Conservation (phyloP, 2,888 invertebrate species). For the Petrolisthes manimaculis region DNA sequence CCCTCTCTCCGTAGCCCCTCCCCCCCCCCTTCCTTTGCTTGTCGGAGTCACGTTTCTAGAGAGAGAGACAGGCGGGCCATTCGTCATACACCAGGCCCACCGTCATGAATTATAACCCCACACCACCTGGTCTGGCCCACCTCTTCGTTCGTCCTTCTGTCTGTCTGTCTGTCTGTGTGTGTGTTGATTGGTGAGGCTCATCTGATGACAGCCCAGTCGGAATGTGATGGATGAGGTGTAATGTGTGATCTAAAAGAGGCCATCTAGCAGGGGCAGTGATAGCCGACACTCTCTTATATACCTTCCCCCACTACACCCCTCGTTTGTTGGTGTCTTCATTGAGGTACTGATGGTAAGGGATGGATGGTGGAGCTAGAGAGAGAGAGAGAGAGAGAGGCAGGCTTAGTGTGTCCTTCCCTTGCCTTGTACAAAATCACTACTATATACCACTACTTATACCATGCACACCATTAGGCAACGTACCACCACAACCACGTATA, state of each 20-base stretch:
- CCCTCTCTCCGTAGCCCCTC: background rate
- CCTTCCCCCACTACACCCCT: background rate
- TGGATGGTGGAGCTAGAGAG: background rate
- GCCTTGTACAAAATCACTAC: too few relatives aligned
- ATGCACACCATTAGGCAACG: too few relatives aligned
- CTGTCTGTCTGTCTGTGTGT: constrained; percentile 12
- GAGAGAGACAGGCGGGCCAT: constrained; percentile 15
- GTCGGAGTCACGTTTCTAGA: constrained; percentile 6
- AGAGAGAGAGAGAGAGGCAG: constrained; percentile 19
- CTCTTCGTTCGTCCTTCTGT: background rate
- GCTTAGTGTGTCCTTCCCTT: background rate
- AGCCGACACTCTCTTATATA: constrained; percentile 15
- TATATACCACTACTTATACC: too few relatives aligned
- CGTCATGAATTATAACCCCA: constrained; percentile 20
- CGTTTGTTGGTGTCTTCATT: too few relatives aligned
- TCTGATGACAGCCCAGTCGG: constrained; percentile 35
- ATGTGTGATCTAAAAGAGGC: constrained; percentile 12
- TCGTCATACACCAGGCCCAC: constrained; percentile 29
- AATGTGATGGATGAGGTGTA: constrained; percentile 41
- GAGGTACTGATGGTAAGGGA: too few relatives aligned
- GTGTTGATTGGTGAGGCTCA: background rate
- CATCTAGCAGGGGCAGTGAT: constrained; percentile 12
- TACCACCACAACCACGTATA: too few relatives aligned
- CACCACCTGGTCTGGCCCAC: constrained; percentile 24
- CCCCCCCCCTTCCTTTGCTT: background rate